phyloP scores from a whole-genome alignment of 1,140 invertebrate genomes.

The Lasioglossum baleicum region DNA sequence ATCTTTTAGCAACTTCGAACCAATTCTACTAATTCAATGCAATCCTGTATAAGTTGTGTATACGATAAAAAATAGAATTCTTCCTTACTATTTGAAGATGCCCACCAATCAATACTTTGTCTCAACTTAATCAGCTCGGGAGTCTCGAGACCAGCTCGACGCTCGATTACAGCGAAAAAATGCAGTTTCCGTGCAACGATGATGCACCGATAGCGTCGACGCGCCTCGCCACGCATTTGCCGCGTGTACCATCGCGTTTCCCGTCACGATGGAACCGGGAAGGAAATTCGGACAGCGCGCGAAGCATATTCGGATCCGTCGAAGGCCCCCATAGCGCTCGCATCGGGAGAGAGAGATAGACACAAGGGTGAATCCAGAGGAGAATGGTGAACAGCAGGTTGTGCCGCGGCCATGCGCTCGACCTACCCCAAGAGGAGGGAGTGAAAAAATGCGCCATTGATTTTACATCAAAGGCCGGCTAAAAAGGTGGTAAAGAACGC shows the following conservation, averaged over 20 bases:
- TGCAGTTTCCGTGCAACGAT: no score
- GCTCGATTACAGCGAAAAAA: no score
- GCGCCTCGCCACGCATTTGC: background rate
- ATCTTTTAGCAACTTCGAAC: no score
- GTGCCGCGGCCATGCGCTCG: conserved; percentile 69
- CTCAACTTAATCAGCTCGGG: no score
- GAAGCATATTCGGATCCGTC: conserved; percentile 58
- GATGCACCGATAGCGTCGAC: background rate
- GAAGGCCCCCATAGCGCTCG: conserved; percentile 36
- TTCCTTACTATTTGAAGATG: no score
- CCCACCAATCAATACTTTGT: no score
- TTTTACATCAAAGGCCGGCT: conserved; percentile 79
- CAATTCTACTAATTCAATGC: no score
- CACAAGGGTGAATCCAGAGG: conserved; percentile 55
- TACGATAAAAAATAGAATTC: no score
- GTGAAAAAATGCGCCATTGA: conserved; percentile 76
- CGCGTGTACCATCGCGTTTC: background rate
- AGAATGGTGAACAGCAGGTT: conserved; percentile 57
- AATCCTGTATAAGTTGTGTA: no score
- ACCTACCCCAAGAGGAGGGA: conserved; percentile 71
- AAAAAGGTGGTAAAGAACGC: conserved; percentile 79
- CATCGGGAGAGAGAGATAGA: conserved; percentile 29
- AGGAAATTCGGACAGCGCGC: conserved; percentile 27
- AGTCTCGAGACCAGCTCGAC: no score
- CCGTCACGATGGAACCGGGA: conserved; percentile 1